A percentile compares a stretch with the other conserved stretches of the same genome.
Evolutionary conservation across 1,140 invertebrate species (phyloP).

Genomic region (Ceratitis capitata): DNA sequence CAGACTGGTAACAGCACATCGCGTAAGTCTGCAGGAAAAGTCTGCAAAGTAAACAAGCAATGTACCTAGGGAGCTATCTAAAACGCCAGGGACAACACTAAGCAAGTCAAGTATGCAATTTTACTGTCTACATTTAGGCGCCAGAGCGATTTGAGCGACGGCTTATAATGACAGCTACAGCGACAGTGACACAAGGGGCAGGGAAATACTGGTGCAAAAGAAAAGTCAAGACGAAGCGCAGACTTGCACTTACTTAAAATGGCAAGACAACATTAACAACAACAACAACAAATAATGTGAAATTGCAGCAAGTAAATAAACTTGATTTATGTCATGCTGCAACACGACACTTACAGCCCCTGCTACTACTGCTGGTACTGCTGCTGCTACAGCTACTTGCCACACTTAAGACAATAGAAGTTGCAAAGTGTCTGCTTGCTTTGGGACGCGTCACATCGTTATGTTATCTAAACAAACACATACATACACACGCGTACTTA

Average conservation of each 20-base stretch:
- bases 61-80: neutral
- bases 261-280: neutral
- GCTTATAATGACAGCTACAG: neutral
- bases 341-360: conserved; percentile 31
- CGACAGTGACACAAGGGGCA: neutral
- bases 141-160: neutral
- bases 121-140: conserved; percentile 17
- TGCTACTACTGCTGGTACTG: no score
- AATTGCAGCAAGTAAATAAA: conserved; percentile 15
- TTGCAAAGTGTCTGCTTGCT: conserved; percentile 29
- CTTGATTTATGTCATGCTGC: conserved; percentile 36
- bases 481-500: neutral
- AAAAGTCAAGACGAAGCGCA: neutral
- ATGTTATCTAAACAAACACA: neutral
- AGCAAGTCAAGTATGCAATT: neutral
- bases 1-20: neutral
- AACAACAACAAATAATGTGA: neutral
- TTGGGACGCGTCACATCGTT: neutral
- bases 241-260: neutral
- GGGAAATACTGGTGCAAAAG: neutral
- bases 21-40: neutral
- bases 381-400: no score
- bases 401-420: conserved; percentile 18
- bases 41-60: neutral
- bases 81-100: neutral